A percentile compares a stretch with the other conserved stretches of the same genome.
Conservation (phyloP, 23 tunicate species). For the Ciona savignyi region DNA sequence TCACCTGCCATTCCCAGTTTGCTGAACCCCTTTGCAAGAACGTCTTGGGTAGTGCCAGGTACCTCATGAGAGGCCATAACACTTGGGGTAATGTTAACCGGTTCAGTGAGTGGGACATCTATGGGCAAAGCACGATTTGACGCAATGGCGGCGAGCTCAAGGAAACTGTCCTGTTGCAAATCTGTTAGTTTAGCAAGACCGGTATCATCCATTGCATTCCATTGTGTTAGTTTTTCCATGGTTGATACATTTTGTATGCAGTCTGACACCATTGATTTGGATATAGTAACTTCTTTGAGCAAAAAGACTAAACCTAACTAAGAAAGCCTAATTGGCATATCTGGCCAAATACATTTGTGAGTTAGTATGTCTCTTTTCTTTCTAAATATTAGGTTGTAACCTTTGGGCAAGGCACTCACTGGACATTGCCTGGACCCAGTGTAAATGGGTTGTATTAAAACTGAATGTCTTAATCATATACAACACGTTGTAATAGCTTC, state of each 20-base stretch:
- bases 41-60: conserved; percentile 74
- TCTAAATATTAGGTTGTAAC: too few species aligned
- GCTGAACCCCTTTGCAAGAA: conserved; percentile 69
- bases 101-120: conserved; percentile 85
- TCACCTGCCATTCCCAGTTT: conserved; percentile 68
- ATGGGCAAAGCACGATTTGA: conserved; percentile 68
- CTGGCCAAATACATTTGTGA: too few species aligned
- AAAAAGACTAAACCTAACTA: too few species aligned
- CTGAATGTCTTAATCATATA: too few species aligned
- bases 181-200: conserved; percentile 49
- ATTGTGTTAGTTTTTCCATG: conserved; percentile 56
- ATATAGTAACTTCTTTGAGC: too few species aligned
- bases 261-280: neutral
- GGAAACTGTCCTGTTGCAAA: conserved; percentile 63
- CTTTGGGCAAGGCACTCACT: too few species aligned
- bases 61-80: conserved; percentile 34
- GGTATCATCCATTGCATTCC: conserved; percentile 51
- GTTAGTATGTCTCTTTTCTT: too few species aligned
- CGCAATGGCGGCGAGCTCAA: conserved; percentile 70
- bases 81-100: conserved; percentile 66
- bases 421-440: too few species aligned
- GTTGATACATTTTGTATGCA: neutral
- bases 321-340: too few species aligned
- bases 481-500: too few species aligned
- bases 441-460: too few species aligned